phyloP scores from a whole-genome alignment of 1,140 invertebrate species.

The Zaprionus camerounensis region DNA sequence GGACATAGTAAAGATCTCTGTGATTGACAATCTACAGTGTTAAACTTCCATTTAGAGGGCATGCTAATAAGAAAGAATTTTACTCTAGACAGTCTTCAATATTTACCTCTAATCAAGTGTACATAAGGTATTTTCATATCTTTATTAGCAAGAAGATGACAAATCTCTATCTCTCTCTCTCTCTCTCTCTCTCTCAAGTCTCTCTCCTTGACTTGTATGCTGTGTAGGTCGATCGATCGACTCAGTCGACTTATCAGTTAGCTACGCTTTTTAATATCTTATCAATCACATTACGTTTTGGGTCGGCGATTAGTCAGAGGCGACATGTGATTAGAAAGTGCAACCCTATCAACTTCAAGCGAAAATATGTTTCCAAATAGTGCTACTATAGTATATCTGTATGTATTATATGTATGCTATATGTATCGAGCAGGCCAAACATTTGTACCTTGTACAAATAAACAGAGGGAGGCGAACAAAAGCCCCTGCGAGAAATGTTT shows the following conservation, averaged over 20 bases:
- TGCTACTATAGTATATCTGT: no score
- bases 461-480: constrained; percentile 52
- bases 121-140: not conserved
- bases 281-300: constrained; percentile 55
- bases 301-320: constrained; percentile 64
- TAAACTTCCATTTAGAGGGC: not conserved
- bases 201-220: not conserved
- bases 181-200: not conserved
- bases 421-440: not conserved
- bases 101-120: not conserved
- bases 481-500: constrained; percentile 59
- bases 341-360: not conserved
- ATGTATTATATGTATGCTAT: not conserved
- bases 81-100: not conserved
- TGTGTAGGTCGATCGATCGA: not conserved
- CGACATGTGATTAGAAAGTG: constrained; percentile 40
- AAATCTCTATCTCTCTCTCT: not conserved
- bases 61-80: not conserved
- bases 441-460: constrained; percentile 56
- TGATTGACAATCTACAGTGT: no score
- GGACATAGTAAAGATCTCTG: not conserved
- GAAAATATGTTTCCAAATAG: not conserved
- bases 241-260: constrained; percentile 41
- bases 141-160: not conserved
- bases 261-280: constrained; percentile 58